Evolutionary conservation across 53 echinoderm and acorn worm genomes (phyloP).

Genomic region (Temnopleurus reevesii): DNA sequence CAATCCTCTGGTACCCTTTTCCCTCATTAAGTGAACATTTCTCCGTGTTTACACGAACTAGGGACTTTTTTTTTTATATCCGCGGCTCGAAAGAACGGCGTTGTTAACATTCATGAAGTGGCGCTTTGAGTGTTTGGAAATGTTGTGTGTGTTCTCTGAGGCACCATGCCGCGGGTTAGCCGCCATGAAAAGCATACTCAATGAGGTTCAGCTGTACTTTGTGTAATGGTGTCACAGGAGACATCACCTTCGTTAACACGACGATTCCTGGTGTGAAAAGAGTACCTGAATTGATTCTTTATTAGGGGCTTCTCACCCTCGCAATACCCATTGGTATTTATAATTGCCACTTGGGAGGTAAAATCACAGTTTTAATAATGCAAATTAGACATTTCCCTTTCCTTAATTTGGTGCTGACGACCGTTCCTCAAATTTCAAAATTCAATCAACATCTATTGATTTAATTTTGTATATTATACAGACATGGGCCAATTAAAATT

Average conservation of each 20-base stretch:
- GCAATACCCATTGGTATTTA: too few species aligned
- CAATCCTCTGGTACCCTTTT: neutral
- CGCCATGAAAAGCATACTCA: neutral
- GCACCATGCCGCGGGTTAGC: neutral
- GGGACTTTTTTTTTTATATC: neutral
- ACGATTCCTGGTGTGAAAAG: too few species aligned
- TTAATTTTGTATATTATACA: too few species aligned
- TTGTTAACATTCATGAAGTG: neutral
- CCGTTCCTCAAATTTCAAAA: too few species aligned
- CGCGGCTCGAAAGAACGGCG: neutral
- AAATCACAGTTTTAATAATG: too few species aligned
- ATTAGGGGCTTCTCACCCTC: too few species aligned
- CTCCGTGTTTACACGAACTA: neutral
- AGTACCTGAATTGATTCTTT: too few species aligned
- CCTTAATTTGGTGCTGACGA: too few species aligned
- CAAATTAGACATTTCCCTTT: too few species aligned
- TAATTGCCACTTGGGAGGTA: too few species aligned
- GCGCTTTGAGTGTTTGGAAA: constrained; percentile 7
- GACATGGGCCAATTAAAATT: too few species aligned
- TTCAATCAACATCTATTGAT: too few species aligned
- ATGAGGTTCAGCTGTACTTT: constrained; percentile 26
- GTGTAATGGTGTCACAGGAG: neutral
- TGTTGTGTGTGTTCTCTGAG: neutral
- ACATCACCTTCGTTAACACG: neutral
- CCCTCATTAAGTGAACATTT: constrained; percentile 15